These are phyloP conservation scores for Alosa alosa DNA, from an alignment of 2,113 vertebrate genomes.

Conservation along the genomic window DNA sequence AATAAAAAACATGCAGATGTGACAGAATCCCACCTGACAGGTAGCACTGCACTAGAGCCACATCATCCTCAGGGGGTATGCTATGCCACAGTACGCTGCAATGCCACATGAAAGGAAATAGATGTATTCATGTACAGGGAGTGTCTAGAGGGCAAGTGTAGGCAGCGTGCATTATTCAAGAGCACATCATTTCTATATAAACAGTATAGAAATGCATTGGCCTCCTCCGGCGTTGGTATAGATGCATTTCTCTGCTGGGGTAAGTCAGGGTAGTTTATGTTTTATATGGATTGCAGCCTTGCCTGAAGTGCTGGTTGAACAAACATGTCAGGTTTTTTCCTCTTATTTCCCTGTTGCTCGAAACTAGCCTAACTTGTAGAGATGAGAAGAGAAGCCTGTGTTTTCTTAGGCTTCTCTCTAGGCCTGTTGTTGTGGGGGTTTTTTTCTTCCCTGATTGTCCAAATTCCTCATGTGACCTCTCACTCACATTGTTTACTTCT, in stretches of 20 bases:
- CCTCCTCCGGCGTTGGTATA: not conserved
- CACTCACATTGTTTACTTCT: not conserved
- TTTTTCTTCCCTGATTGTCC: not conserved
- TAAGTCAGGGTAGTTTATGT: not conserved
- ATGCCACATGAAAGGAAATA: not conserved
- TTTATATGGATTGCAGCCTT: not conserved
- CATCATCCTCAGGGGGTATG: not conserved
- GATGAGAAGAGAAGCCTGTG: not conserved
- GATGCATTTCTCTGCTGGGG: not conserved
- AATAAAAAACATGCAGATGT: not conserved
- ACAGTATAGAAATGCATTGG: not conserved
- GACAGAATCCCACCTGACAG: not conserved
- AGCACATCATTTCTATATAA: not conserved
- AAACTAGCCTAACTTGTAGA: not conserved
- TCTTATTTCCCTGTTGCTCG: not conserved
- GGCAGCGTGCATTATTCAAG: slow-evolving; percentile 5
- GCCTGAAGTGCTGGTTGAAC: not conserved
- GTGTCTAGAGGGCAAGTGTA: not conserved
- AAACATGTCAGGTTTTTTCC: not conserved
- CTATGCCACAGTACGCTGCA: not conserved
- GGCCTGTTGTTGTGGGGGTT: not conserved
- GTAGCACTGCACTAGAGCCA: too few species aligned
- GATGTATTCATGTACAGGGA: not conserved
- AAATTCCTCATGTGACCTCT: not conserved
- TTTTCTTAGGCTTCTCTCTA: not conserved